These are phyloP conservation scores for Macropodus opercularis DNA, from an alignment of 2,797 vertebrate species.

Conservation along the genomic window DNA sequence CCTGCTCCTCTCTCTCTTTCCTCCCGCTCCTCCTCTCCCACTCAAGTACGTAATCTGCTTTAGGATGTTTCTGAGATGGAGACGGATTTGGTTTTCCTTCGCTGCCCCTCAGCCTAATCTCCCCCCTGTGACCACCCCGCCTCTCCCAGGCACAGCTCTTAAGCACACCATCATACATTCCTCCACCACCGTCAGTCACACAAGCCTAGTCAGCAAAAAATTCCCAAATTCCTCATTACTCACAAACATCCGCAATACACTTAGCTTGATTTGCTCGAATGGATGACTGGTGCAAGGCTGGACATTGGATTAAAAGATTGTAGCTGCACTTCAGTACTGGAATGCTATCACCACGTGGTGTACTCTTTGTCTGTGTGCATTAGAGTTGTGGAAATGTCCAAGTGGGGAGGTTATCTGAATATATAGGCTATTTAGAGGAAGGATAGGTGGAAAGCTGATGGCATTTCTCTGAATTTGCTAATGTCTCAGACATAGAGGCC, in stretches of 20 bases:
- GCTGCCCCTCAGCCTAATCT: constrained; percentile 78
- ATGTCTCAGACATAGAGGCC: constrained; percentile 11
- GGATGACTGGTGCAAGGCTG: constrained; percentile 46
- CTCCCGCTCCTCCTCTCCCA: constrained; percentile 39
- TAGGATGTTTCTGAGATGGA: constrained; percentile 81
- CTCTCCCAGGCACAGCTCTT: constrained; percentile 64
- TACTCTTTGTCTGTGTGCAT: constrained; percentile 17
- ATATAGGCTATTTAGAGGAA: constrained; percentile 9
- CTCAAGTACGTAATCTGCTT: constrained; percentile 81
- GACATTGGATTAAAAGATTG: constrained; percentile 56
- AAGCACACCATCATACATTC: constrained; percentile 73
- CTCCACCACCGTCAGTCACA: constrained; percentile 28
- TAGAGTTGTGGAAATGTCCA: constrained; percentile 7
- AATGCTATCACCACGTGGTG: constrained; percentile 19
- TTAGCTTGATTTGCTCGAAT: constrained; percentile 75
- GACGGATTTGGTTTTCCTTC: constrained; percentile 79
- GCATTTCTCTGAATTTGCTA: constrained; percentile 19
- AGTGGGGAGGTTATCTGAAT: constrained; percentile 12
- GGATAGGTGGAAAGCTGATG: neutral
- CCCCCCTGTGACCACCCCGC: constrained; percentile 74
- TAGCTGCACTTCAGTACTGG: constrained; percentile 28
- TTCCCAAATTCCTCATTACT: constrained; percentile 79
- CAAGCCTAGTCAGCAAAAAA: constrained; percentile 75
- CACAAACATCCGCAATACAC: constrained; percentile 77
- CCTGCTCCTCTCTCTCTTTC: constrained; percentile 22